Base-by-base conservation (phyloP, 1,140 invertebrate genomes). In the Eumaeus atala region DNA sequence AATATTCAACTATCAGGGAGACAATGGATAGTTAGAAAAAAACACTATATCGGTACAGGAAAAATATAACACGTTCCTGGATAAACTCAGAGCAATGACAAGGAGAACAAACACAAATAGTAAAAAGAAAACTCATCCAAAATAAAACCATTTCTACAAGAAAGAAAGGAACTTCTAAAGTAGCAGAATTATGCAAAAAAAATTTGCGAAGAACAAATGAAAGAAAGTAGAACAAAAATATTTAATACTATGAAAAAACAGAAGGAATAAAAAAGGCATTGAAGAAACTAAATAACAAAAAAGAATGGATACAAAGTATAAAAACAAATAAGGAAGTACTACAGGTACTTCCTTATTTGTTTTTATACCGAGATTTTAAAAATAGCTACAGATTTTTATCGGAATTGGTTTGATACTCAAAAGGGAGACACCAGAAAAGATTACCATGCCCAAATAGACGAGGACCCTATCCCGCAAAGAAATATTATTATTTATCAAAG, bases 101-200 rank as follows among this genome's bases (percentile, higher is more conserved):
- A 59, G 10, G 28, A 54, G 56, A 54, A 48, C 47, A 51, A 51
- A 56, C 36, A 49, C 9, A 55, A 35, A 40, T 11, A 56, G 3
- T 10, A 61, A 59, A 55, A 47, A 51, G 9, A 3, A 12, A 44
- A 48, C 60, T 61, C 56, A 56, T 5, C 10, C 1, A 12, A 48
- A 62, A 57, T 9, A n/a, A 51, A 61, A 42, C 21, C 61, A 48
- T 14, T 67, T 40, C 10, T 62, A 49, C 16, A 18, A 11, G 62
- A 58, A 35, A 28, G 62, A 1, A 67, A 58, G 49, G 10, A 60
- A 52, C 50, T 66, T 17, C n/a, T 63, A 54, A 44, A 49, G 62
- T 65, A 51, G 34, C 56, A 40, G 56, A 62, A 61, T 21, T 62
- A 58, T 64, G 59, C 21, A 68, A 64, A 65, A 62, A n/a, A 3